These are phyloP conservation scores for Nezara viridula DNA, from an alignment of 2,888 invertebrate species.

Conservation along the genomic window DNA sequence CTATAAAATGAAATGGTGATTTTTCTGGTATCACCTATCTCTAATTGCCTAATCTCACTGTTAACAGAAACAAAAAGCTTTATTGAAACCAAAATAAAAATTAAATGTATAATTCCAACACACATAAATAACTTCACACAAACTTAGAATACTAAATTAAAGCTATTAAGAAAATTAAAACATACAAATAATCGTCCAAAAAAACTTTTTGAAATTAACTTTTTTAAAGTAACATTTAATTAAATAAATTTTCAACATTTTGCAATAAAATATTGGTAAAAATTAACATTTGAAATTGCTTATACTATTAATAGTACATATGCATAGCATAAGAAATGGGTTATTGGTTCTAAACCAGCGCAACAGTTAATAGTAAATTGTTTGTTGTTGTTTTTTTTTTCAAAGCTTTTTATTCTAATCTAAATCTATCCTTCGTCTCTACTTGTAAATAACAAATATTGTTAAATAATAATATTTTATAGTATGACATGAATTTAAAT, in stretches of 20 bases:
- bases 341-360: slow-evolving; percentile 19
- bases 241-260: slow-evolving; percentile 32
- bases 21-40: slow-evolving; percentile 42
- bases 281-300: slow-evolving; percentile 23
- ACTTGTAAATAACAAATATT: slow-evolving; percentile 47
- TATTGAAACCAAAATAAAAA: slow-evolving; percentile 47
- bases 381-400: not conserved
- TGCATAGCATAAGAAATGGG: slow-evolving; percentile 54
- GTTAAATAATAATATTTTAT: slow-evolving; percentile 26
- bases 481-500: slow-evolving; percentile 5
- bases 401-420: slow-evolving; percentile 50
- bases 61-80: slow-evolving; percentile 52
- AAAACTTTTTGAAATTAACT: not conserved
- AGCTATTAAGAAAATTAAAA: slow-evolving; percentile 56
- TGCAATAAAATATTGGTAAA: slow-evolving; percentile 39
- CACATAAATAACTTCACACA: slow-evolving; percentile 56
- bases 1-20: slow-evolving; percentile 55
- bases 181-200: slow-evolving; percentile 17
- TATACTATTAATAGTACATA: slow-evolving; percentile 56
- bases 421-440: slow-evolving; percentile 47
- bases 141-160: slow-evolving; percentile 58
- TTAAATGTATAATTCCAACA: slow-evolving; percentile 36
- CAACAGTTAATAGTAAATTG: slow-evolving; percentile 9
- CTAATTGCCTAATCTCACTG: slow-evolving; percentile 51
- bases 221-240: not conserved